phyloP scores from a whole-genome alignment of 2,797 vertebrate species.

The Threskiornis aethiopicus region DNA sequence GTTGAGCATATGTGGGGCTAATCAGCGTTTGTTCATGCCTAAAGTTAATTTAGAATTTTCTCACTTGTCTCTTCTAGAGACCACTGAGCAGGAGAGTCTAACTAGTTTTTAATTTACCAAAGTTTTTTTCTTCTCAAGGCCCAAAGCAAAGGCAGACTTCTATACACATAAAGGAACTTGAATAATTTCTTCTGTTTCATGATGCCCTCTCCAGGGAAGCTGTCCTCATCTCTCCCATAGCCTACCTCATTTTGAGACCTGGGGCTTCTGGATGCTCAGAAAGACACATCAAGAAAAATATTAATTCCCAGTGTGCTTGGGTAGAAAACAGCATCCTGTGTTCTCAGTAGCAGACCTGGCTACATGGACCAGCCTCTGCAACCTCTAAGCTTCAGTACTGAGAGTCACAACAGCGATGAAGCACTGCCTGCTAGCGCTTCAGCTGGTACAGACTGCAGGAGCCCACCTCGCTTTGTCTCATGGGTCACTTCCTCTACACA shows the following conservation, averaged over 20 bases:
- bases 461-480: not conserved
- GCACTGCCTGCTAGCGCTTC: not conserved
- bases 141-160: not conserved
- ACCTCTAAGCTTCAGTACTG: not conserved
- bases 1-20: not conserved
- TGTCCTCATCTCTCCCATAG: not conserved
- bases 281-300: not conserved
- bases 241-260: not conserved
- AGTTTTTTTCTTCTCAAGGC: not conserved
- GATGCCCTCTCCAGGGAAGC: not conserved
- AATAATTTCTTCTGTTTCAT: not conserved
- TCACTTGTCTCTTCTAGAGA: not conserved
- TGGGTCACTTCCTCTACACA: conserved; percentile 40
- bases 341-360: not conserved
- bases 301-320: not conserved
- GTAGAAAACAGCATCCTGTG: not conserved
- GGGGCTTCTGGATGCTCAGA: not conserved
- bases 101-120: not conserved
- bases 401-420: not conserved
- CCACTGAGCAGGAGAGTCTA: not conserved
- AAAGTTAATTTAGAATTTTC: not conserved
- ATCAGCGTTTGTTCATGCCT: not conserved
- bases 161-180: not conserved
- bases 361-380: not conserved
- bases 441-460: not conserved